A percentile compares a stretch with the other conserved stretches of the same genome.
Evolutionary conservation across 1,140 invertebrate species (phyloP).

Genomic region (Manduca sexta): DNA sequence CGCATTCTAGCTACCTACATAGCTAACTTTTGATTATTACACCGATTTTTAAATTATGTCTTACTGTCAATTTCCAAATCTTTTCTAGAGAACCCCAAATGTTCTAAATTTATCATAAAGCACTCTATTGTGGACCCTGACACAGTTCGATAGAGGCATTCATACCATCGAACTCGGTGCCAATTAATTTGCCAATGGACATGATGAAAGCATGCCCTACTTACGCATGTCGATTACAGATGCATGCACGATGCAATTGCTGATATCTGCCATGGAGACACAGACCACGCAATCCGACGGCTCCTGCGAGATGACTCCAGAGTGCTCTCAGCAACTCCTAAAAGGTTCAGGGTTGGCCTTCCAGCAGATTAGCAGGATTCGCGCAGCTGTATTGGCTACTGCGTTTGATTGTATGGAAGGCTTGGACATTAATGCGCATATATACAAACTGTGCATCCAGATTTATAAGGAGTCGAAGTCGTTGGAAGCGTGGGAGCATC

Average conservation of each 20-base stretch:
- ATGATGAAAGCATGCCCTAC: slow-evolving; percentile 7
- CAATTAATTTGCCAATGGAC: slow-evolving; percentile 13
- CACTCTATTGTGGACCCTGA: slow-evolving; percentile 22
- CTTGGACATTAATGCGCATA: slow-evolving; percentile 46
- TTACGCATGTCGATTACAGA: too few relatives aligned
- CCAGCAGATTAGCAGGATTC: slow-evolving; percentile 55
- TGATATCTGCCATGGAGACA: slow-evolving; percentile 58
- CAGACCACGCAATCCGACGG: slow-evolving; percentile 48
- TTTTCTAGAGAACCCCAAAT: too few relatives aligned
- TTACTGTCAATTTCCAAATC: too few relatives aligned
- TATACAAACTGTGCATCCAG: slow-evolving; percentile 63
- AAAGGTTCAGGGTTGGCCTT: slow-evolving; percentile 53
- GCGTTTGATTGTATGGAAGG: slow-evolving; percentile 58
- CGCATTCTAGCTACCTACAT: too few relatives aligned
- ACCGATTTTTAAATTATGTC: too few relatives aligned
- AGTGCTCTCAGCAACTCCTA: slow-evolving; percentile 50
- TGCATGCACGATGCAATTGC: slow-evolving; percentile 58
- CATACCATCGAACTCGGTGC: neutral
- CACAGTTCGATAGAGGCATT: slow-evolving; percentile 16
- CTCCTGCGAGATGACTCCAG: slow-evolving; percentile 46
- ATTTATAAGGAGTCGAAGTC: slow-evolving; percentile 64
- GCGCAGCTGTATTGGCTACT: slow-evolving; percentile 40
- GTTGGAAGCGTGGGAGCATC: slow-evolving; percentile 57
- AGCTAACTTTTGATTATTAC: too few relatives aligned
- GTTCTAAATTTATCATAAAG: too few relatives aligned